Conservation (phyloP, 2,113 vertebrate species). For the Serilophus lunatus region DNA sequence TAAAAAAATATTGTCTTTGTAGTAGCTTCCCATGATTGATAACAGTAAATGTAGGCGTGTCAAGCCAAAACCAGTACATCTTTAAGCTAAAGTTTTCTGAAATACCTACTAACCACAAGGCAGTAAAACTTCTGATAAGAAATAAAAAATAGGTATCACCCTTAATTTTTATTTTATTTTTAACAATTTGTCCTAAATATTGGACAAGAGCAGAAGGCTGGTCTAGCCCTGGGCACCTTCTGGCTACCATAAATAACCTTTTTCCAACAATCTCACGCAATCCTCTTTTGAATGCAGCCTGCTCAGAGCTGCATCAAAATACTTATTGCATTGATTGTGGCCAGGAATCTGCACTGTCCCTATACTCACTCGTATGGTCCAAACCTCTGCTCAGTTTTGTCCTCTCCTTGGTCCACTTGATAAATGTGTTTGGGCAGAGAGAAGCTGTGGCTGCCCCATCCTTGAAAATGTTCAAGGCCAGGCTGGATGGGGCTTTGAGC, state of each 20-base stretch:
- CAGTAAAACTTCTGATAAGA: background rate
- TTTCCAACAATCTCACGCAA: background rate
- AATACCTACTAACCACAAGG: background rate
- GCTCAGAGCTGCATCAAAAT: background rate
- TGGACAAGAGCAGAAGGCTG: background rate
- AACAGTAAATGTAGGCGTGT: background rate
- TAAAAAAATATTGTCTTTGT: background rate
- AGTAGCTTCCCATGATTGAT: background rate
- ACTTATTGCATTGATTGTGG: background rate
- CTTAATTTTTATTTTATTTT: background rate
- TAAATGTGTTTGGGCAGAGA: background rate
- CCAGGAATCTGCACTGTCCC: background rate
- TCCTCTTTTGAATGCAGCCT: background rate
- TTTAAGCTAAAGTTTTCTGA: background rate
- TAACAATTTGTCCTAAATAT: background rate
- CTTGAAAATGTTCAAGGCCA: background rate
- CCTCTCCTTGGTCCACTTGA: background rate
- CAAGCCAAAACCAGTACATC: background rate
- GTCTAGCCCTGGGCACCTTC: background rate
- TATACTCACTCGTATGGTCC: rapidly evolving
- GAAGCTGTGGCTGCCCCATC: background rate
- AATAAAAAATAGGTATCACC: background rate
- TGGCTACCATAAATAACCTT: background rate
- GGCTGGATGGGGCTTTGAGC: background rate
- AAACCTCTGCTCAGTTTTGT: background rate